Percentiles rank a stretch among this genome's conserved stretches.
Conservation (phyloP, 2,113 vertebrate species). For the Salvelinus sp. region DNA sequence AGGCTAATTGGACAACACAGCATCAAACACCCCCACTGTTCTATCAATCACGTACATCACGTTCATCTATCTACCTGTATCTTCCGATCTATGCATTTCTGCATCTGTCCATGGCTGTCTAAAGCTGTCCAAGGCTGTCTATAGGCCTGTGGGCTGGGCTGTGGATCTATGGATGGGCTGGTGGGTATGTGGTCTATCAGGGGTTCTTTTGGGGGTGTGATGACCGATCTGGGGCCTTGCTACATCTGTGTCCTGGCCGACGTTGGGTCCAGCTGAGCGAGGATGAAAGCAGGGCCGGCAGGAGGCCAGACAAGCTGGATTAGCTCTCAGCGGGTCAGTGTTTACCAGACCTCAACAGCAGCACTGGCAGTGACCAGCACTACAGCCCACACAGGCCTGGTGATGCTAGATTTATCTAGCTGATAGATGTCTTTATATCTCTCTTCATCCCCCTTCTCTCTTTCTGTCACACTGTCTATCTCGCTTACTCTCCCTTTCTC, state of each 20-base stretch:
- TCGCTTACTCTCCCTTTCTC: conserved; percentile 24
- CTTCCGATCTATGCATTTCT: neutral
- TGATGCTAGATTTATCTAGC: neutral
- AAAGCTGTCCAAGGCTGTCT: no score
- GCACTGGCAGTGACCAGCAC: neutral
- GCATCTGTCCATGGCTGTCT: neutral
- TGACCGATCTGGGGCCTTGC: neutral
- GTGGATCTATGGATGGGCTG: neutral
- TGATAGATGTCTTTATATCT: conserved; percentile 11
- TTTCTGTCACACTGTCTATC: neutral
- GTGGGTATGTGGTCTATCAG: no score
- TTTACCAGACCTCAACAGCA: conserved; percentile 16
- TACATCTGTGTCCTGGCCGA: neutral
- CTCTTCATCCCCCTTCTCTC: conserved; percentile 18
- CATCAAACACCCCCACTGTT: no score
- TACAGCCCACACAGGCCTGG: conserved; percentile 21
- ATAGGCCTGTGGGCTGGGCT: neutral
- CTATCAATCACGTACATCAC: conserved; percentile 2
- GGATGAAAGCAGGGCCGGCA: conserved; percentile 22
- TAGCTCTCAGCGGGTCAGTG: conserved; percentile 12
- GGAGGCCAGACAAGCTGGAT: conserved; percentile 11
- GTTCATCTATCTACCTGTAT: neutral
- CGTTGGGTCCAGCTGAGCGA: conserved; percentile 7
- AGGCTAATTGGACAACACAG: neutral
- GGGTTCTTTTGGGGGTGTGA: neutral